Base-by-base conservation (phyloP, 2,888 invertebrate species). In the Tipula lateralis region DNA sequence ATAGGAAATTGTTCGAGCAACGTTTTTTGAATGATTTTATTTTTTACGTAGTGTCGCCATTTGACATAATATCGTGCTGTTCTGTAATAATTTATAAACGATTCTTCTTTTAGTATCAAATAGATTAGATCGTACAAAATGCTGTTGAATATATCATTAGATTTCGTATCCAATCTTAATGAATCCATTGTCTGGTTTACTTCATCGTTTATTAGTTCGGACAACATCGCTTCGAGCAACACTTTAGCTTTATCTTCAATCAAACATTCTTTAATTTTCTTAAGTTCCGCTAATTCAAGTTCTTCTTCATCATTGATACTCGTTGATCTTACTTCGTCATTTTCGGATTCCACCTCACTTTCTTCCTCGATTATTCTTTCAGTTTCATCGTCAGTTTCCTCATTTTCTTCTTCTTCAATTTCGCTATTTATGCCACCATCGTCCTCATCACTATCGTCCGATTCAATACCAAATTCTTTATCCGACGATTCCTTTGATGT, bases 1-100 rank as follows among this genome's bases (percentile, higher is more conserved):
- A 92, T 88, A 0, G 93, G 93, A 44, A 92, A 91, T 83, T 90
- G 90, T 84, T 92, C 91, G 36, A 93, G 88, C 0, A 92, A 91
- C 24, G 90, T 87, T 86, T 90, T 90, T 85, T 90, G 90, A 50
- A 88, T 89, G 0, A 88, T 87, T 1, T 89, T 88, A 32, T 89
- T 88, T 24, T 87, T 87, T 29, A 89, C 89, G 85, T 90, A 91
- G 39, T 89, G 89, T 16, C 88, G 86, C 81, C 89, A 86, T 1
- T 92, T 86, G 44, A 88, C 87, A 34, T 88, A 87, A n/a, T 88
- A 88, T 50, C 88, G 87, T 0, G 90, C 88, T 12, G 87, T 90
- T 30, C 87, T 87, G 36, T 87, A 90, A 86, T 92, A 88, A 85
- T 89, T 88, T 1, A 87, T 86, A n/a, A 91, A 87, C 84, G 89